Base-by-base conservation (phyloP, 2,113 vertebrate species). In the Dipodomys merriami region DNA sequence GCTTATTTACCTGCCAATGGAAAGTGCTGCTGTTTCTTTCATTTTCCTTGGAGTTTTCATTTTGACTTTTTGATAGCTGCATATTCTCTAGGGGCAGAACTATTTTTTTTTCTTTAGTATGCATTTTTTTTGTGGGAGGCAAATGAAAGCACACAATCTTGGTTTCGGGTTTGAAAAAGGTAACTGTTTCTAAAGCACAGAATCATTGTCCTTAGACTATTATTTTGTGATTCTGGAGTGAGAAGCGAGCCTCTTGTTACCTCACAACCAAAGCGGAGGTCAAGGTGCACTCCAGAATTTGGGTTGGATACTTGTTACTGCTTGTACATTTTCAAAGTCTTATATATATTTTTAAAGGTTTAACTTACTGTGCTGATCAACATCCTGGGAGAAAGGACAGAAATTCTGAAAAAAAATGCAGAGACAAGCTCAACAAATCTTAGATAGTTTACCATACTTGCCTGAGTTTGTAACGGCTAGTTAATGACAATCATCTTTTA, bases 11-110 rank as follows among this genome's bases (percentile, higher is more conserved):
- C 79, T 82, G 85, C 88, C 0, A 1, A 78, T 46, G 25, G 79
- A 87, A 94, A 90, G 29, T 88, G 64, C 87, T 96, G 85, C 85
- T 88, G 15, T 94, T 79, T 35, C 95, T 96, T 96, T 94, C 65
- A 86, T 92, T 96, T 96, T 93, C 95, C 76, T 86, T 90, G 91
- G 89, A 90, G 74, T 93, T 96, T 96, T 95, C 90, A 77, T 94
- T 96, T 95, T 92, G 82, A 95, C 53, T 91, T 96, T 96, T 88
- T 96, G 90, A 91, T 95, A 90, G 90, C 72, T 86, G 57, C 30
- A 67, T 78, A 65, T 94, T 90, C 92, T 96, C 64, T 23, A 68
- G 92, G 84, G 90, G 64, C 53, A 82, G 27, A 88, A 25, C 65
- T 96, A 11, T 62, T 90, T 86, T 94, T 94, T 73, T 2, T 64